Percentiles rank a stretch among this genome's conserved stretches.
phyloP scores from a whole-genome alignment of 2,113 vertebrate species.

The Spizaetus ornatus region DNA sequence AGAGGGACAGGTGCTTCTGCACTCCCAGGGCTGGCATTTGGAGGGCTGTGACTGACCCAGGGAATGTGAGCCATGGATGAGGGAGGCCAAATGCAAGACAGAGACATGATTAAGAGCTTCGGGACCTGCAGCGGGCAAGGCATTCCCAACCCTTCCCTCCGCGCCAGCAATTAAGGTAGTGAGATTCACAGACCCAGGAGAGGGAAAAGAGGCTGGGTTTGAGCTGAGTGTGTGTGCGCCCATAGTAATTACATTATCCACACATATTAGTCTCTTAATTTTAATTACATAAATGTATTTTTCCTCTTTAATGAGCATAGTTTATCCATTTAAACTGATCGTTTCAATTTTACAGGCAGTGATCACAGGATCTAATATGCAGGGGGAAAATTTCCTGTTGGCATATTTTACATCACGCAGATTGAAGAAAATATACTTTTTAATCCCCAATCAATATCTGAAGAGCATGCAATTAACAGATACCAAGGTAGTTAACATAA shows the following conservation, averaged over 20 bases:
- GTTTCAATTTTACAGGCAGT: slow-evolving; percentile 74
- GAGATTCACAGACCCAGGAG: slow-evolving; percentile 19
- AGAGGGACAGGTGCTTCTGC: not conserved
- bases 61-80: not conserved
- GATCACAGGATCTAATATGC: slow-evolving; percentile 70
- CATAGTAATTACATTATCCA: slow-evolving; percentile 70
- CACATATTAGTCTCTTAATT: slow-evolving; percentile 72
- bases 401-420: slow-evolving; percentile 71
- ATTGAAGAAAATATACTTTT: slow-evolving; percentile 74
- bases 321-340: slow-evolving; percentile 75
- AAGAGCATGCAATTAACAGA: slow-evolving; percentile 72
- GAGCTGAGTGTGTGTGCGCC: slow-evolving; percentile 8
- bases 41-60: not conserved
- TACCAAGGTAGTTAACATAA: slow-evolving; percentile 74
- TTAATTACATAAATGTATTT: slow-evolving; percentile 77
- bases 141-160: not conserved
- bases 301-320: slow-evolving; percentile 72
- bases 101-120: not conserved
- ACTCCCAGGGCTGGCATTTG: not conserved
- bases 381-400: slow-evolving; percentile 69
- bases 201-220: not conserved
- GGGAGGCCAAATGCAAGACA: not conserved
- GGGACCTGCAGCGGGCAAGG: not conserved
- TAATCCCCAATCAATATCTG: slow-evolving; percentile 77
- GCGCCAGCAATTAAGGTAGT: not conserved